phyloP scores from a whole-genome alignment of 2,888 invertebrate genomes.

The Parnassius glacialis region DNA sequence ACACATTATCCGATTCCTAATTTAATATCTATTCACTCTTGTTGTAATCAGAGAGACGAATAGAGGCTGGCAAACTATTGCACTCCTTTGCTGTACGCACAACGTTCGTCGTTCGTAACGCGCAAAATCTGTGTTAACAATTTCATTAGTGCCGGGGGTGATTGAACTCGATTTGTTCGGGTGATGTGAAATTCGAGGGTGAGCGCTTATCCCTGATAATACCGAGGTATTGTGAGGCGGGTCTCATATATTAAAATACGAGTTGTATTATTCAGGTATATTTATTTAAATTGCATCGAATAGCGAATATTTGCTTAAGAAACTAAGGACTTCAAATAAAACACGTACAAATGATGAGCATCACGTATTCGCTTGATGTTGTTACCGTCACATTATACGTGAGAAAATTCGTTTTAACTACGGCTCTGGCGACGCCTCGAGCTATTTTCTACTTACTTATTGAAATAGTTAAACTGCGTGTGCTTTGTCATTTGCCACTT shows the following conservation, averaged over 20 bases:
- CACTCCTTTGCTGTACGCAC: too few relatives aligned
- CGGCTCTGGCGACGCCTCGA: slow-evolving; percentile 32
- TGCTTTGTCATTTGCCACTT: slow-evolving; percentile 45
- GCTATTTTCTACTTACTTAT: slow-evolving; percentile 41
- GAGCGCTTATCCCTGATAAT: too few relatives aligned
- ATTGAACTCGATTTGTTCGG: too few relatives aligned
- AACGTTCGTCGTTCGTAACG: too few relatives aligned
- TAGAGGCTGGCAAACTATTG: too few relatives aligned
- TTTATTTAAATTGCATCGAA: slow-evolving; percentile 13
- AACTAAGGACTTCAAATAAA: slow-evolving; percentile 39
- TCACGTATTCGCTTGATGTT: slow-evolving; percentile 59
- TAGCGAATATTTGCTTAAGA: slow-evolving; percentile 27
- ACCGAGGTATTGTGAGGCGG: too few relatives aligned
- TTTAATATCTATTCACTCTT: too few relatives aligned
- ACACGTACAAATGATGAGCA: slow-evolving; percentile 52
- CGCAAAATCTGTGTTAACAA: slow-evolving; percentile 2
- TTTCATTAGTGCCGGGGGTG: not conserved
- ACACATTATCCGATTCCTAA: too few relatives aligned
- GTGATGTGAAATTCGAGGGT: too few relatives aligned
- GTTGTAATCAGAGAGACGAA: too few relatives aligned
- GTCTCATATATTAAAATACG: too few relatives aligned
- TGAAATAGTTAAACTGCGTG: slow-evolving; percentile 43
- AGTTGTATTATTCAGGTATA: slow-evolving; percentile 4
- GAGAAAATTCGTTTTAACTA: slow-evolving; percentile 67
- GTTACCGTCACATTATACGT: slow-evolving; percentile 62